Conservation (phyloP, 2,888 invertebrate genomes). For the Conops quadrifasciatus region DNA sequence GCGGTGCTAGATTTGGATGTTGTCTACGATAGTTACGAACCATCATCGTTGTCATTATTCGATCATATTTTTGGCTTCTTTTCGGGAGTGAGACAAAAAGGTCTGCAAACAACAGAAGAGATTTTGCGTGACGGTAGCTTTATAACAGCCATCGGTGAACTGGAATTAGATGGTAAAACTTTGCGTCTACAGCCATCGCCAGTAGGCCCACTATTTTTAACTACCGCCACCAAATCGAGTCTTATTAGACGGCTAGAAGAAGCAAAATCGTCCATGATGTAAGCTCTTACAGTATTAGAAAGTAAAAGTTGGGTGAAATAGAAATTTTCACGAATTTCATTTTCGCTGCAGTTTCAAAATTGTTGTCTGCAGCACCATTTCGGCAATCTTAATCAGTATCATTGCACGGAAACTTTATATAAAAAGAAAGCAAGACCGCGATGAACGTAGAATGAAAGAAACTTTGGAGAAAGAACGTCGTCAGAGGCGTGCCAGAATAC, state of each 20-base stretch:
- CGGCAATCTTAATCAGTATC: constrained; percentile 67
- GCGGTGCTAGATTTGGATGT: constrained; percentile 79
- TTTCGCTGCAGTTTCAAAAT: constrained; percentile 66
- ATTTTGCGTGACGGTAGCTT: constrained; percentile 84
- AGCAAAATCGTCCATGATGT: constrained; percentile 76
- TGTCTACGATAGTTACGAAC: constrained; percentile 81
- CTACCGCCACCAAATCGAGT: constrained; percentile 79
- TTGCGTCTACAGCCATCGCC: constrained; percentile 78
- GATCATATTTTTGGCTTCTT: constrained; percentile 88
- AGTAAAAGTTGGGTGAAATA: background rate
- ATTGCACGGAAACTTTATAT: constrained; percentile 68
- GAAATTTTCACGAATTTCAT: constrained; percentile 7
- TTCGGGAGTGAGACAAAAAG: constrained; percentile 82
- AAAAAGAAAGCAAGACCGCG: constrained; percentile 67
- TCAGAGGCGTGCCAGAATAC: constrained; percentile 72
- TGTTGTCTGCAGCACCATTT: constrained; percentile 69
- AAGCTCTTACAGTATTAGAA: constrained; percentile 42
- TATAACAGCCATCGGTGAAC: constrained; percentile 82
- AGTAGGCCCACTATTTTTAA: constrained; percentile 79
- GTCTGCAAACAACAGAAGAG: constrained; percentile 86
- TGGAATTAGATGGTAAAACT: constrained; percentile 73
- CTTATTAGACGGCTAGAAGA: constrained; percentile 77
- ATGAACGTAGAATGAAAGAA: constrained; percentile 70
- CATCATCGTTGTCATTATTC: constrained; percentile 77
- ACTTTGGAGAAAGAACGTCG: constrained; percentile 74